Evolutionary conservation across 2,797 vertebrate species (phyloP).

Genomic region (Erethizon dorsatum): DNA sequence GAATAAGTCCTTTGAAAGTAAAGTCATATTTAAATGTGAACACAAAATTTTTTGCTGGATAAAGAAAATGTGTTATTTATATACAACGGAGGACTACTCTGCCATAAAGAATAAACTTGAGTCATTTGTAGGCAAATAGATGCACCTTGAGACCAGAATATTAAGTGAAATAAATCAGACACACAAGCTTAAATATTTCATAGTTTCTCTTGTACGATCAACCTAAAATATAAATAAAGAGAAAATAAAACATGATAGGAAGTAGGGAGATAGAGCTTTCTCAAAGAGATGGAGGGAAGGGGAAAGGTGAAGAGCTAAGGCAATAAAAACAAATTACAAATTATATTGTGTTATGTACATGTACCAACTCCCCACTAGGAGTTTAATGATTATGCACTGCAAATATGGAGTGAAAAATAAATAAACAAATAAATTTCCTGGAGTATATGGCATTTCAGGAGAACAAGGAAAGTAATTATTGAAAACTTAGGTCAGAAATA

Average conservation of each 20-base stretch:
- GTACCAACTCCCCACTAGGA: neutral
- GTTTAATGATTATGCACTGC: neutral
- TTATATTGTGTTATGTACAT: neutral
- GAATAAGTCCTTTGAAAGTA: neutral
- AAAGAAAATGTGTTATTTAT: neutral
- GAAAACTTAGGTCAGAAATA: neutral
- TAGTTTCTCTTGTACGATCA: neutral
- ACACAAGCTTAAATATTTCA: neutral
- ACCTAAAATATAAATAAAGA: neutral
- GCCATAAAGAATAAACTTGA: neutral
- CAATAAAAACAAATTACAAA: neutral
- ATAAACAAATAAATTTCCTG: neutral
- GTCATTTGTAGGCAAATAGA: neutral
- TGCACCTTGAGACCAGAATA: neutral
- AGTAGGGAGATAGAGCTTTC: neutral
- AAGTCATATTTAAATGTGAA: conserved; percentile 28
- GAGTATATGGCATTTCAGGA: neutral
- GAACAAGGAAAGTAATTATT: neutral
- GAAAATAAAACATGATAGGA: neutral
- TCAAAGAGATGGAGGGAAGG: neutral
- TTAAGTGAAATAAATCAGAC: neutral
- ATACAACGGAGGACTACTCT: neutral
- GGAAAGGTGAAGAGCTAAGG: neutral
- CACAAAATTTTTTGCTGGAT: neutral
- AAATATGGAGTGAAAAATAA: neutral